Evolutionary conservation across 2,888 invertebrate genomes (phyloP), one percentile per base, ranked within the genome.

Genomic region (Lithosia quadra): DNA sequence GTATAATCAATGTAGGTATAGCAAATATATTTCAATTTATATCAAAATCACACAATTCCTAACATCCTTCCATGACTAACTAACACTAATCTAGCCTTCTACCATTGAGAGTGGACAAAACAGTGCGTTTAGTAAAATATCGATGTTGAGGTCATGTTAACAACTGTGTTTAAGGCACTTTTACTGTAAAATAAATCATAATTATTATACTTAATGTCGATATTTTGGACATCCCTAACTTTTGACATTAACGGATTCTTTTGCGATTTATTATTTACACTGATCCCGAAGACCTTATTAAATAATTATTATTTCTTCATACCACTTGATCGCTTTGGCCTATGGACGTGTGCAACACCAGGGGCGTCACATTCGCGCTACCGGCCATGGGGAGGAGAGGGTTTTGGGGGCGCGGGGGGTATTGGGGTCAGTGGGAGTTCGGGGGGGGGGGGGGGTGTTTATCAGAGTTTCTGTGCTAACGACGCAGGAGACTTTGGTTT

Each of bases 131-230:
- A 63, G 63, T 49, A 59, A 60, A 53, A 63, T 67, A 61, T 28
- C 33, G 62, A 28, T 65, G n/a, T 49, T n/a, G 39, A 59, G 24
- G 34, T 36, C 18, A 7, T 22, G 56, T 62, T 34, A 70, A 59
- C 67, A 70, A 65, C 63, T 68, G 71, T 73, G 71, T 69, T 56
- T 78, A 78, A 78, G 78, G 78, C 78, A 78, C 78, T 70, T 72
- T 64, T 10, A 73, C 65, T 69, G 69, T 39, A 13, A 63, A 63
- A 62, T 43, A 63, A 60, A 33, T 8, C 39, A n/a, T 9, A 49
- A 49, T 49, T 49, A n/a, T n/a, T n/a, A 49, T 49, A 49, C 49
- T n/a, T 49, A 49, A 49, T 8, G 49, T 49, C n/a, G 49, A 49
- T 49, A 49, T 49, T n/a, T 49, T 49, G 49, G 22, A 55, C 21